Base-by-base conservation (phyloP, 1,140 invertebrate species). In the Euborellia annulipes region DNA sequence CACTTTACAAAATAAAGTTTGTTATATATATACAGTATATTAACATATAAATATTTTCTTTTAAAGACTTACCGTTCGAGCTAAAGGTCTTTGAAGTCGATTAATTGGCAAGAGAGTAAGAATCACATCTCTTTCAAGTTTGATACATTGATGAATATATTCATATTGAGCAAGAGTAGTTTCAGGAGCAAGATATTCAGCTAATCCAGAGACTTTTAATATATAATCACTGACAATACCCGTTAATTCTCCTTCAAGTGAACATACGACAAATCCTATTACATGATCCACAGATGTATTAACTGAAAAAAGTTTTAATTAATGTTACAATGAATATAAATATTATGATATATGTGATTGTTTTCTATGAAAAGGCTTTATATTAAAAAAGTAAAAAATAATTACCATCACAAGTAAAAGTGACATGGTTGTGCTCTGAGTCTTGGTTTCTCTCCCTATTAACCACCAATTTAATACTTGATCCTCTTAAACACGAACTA, bases 61-160 rank as follows among this genome's bases (percentile, higher is more conserved):
- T 42, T 46, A 40, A 42, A 43, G 44, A 68, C 69, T 70, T 65
- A 81, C 78, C 7, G 79, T 82, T 63, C 83, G 64, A 1, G 76
- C 70, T 48, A 84, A 76, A 1, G 75, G 73, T 52, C 70, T 62
- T 49, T 72, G 66, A 41, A 82, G 67, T 47, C 76, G 69, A 23
- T 57, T 66, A 44, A 79, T 75, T 6, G 80, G 74, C 50, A 78
- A 71, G 37, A 85, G 67, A 20, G 78, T 80, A 47, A 97, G 67
- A 44, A 78, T 68, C 1, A 96, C 83, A 67, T 95, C 90, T 60
- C 82, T 76, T 61, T 95, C 91, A 54, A 93, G 64, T 61, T 95
- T 92, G 34, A 95, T 82, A 64, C 91, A 95, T 52, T 87, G 79
- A 58, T 93, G 86, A 46, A 94, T 80, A 64, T 93, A 94, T 59